phyloP scores from a whole-genome alignment of 2,888 invertebrate species.

The Miltochrista miniata region DNA sequence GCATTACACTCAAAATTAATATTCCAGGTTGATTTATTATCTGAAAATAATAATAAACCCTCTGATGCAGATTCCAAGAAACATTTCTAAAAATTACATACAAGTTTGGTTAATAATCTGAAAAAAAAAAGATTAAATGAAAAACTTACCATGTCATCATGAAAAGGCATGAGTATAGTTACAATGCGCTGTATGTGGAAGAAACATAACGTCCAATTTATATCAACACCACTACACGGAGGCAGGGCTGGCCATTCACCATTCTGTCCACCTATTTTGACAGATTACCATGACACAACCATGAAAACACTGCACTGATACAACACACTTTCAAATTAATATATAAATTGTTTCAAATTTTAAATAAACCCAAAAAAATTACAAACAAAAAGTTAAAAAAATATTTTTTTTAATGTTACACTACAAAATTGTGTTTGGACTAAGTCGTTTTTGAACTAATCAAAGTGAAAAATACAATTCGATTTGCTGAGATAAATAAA shows the following conservation, averaged over 20 bases:
- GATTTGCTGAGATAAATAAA: neutral
- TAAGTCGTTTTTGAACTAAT: neutral
- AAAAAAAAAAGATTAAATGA: neutral
- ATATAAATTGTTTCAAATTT: neutral
- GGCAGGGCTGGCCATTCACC: slow-evolving; percentile 42
- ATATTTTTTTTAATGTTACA: neutral
- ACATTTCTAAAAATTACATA: too few species aligned
- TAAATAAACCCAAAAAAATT: slow-evolving; percentile 9
- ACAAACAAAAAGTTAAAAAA: neutral
- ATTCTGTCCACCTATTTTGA: slow-evolving; percentile 66
- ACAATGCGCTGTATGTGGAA: slow-evolving; percentile 63
- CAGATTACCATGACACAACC: slow-evolving; percentile 38
- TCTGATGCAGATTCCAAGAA: too few species aligned
- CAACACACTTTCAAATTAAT: slow-evolving; percentile 2
- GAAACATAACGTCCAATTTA: slow-evolving; percentile 75
- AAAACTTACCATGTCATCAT: slow-evolving; percentile 75
- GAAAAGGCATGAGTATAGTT: slow-evolving; percentile 73
- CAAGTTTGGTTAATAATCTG: too few species aligned
- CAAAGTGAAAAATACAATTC: neutral
- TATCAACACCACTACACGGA: slow-evolving; percentile 55
- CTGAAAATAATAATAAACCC: too few species aligned
- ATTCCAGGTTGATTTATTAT: too few species aligned
- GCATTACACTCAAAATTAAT: too few species aligned
- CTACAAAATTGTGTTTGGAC: neutral
- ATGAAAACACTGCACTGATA: slow-evolving; percentile 25